Evolutionary conservation across 2,797 vertebrate genomes (phyloP), one percentile per base, ranked within the genome.

Genomic region (Sebastiscus albofasciatus): DNA sequence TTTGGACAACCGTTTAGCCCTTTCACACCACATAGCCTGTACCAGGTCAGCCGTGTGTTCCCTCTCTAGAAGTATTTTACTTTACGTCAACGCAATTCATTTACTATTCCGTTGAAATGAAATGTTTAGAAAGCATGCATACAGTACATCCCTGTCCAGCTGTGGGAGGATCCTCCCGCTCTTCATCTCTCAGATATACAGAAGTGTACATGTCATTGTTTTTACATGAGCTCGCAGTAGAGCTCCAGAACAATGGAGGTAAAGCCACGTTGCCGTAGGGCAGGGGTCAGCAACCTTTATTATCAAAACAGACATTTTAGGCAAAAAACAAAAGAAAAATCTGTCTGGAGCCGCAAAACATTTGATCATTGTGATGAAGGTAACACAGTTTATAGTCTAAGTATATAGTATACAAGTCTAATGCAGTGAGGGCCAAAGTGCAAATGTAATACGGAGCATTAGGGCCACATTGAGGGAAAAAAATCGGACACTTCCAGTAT

Each of bases 191-290:
- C 64, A 73, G 66, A 80, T 74, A 71, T 46, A 42, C 42, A 67
- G 31, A 80, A 67, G 65, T 80, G 67, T 64, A 86, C 61, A 81
- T 88, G 81, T 87, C 79, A 66, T 6, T 60, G 54, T 72, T 75
- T 73, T 81, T 31, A 49, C 46, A 29, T 22, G 70, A 85, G 49
- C 79, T 69, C 56, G 64, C 60, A 61, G 73, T 36, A 13, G 75
- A 77, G 83, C 79, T 89, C 27, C 22, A 60, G 66, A 58, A 67
- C 39, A 31, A 61, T 72, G 39, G 16, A 39, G 46, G 22, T 61
- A 66, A 56, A 61, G 73, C 80, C 79, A 72, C 70, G 7, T 79
- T 26, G 69, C 89, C 69, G 29, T 0, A 14, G 65, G 36, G 36
- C 36, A 14, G 36, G 36, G 36, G 36, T 39, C 36, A 14, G 13